Evolutionary conservation across 64 coral and sea anemone genomes (phyloP).

Genomic region (Pachyseris speciosa): DNA sequence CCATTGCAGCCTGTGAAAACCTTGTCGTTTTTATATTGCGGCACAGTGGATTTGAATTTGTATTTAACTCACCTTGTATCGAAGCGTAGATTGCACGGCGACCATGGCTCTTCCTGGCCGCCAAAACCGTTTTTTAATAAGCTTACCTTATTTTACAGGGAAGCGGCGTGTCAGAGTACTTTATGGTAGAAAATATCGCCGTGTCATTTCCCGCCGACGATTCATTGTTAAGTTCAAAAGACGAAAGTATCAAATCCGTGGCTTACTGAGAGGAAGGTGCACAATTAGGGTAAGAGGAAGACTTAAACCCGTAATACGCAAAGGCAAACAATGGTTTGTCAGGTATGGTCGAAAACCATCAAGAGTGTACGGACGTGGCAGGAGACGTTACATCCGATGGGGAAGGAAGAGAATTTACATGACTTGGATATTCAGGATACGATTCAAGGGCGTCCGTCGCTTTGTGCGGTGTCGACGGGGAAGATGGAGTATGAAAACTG

Average conservation of each 20-base stretch:
- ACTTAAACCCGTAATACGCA: neutral
- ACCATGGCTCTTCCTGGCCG: neutral
- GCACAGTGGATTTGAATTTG: no score
- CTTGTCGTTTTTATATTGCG: no score
- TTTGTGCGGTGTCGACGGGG: neutral
- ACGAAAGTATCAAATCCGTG: slow-evolving; percentile 19
- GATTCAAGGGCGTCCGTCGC: neutral
- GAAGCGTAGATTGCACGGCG: no score
- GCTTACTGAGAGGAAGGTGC: neutral
- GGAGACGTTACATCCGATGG: neutral
- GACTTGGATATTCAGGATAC: neutral
- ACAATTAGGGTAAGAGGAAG: neutral
- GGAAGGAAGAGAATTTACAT: neutral
- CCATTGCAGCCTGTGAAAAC: no score
- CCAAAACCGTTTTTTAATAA: neutral
- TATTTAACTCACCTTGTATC: no score
- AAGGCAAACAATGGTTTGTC: neutral
- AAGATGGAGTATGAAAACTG: neutral
- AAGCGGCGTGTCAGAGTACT: neutral
- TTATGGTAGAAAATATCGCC: neutral
- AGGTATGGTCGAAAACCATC: neutral
- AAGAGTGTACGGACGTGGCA: neutral
- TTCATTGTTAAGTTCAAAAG: neutral
- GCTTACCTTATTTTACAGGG: neutral
- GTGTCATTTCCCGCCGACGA: neutral